Percentiles rank a stretch among this genome's conserved stretches.
These are phyloP conservation scores for Taenaris catops DNA, from an alignment of 2,888 invertebrate genomes.

Conservation along the genomic window DNA sequence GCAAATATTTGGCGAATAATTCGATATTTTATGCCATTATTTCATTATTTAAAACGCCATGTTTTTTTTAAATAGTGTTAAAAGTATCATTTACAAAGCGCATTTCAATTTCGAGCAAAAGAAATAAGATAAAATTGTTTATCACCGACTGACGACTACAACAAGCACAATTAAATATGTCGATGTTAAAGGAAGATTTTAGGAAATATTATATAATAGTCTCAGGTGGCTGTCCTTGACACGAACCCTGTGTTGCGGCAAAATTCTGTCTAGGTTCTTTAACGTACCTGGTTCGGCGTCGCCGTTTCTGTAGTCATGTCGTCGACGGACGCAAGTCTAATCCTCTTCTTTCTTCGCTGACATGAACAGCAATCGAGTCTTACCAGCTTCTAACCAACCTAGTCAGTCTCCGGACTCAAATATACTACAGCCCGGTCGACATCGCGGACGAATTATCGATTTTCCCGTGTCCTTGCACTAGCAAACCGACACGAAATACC, in stretches of 20 bases:
- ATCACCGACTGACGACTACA: too few species aligned
- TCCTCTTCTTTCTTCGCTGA: conserved; percentile 58
- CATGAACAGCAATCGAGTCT: conserved; percentile 65
- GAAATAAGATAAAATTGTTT: too few species aligned
- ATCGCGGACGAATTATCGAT: conserved; percentile 50
- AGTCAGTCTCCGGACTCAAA: conserved; percentile 27
- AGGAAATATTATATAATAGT: conserved; percentile 18
- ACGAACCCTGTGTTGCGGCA: conserved; percentile 27
- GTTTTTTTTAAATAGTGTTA: too few species aligned
- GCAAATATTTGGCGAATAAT: too few species aligned
- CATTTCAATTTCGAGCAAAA: too few species aligned
- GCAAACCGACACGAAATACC: conserved; percentile 32
- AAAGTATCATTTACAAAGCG: too few species aligned
- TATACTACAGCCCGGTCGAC: conserved; percentile 33
- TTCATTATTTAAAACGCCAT: too few species aligned
- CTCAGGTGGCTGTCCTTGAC: conserved; percentile 32
- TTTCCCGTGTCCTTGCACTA: conserved; percentile 44
- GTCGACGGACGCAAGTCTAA: conserved; percentile 56
- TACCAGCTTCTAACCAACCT: conserved; percentile 47
- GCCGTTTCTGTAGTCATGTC: conserved; percentile 76
- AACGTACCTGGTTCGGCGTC: conserved; percentile 69
- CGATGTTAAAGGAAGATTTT: neutral
- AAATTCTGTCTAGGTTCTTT: conserved; percentile 14
- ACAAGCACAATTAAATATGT: too few species aligned
- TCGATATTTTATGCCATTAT: too few species aligned